Evolutionary conservation across 2,888 invertebrate species (phyloP), one percentile per base, ranked within the genome.

Genomic region (Morpho helenor): DNA sequence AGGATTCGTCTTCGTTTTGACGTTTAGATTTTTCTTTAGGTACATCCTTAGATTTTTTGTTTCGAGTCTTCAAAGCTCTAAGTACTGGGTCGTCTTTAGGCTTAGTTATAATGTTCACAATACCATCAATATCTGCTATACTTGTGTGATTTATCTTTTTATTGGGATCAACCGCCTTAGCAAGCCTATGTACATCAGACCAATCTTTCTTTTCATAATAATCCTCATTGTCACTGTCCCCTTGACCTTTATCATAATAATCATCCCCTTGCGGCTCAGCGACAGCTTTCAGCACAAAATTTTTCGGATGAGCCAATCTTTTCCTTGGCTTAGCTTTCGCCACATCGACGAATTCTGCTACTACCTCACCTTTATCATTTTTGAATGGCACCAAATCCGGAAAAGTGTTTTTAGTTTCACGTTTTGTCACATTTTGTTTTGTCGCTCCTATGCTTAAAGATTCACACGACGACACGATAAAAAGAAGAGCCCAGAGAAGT

Each of bases 361-460:
- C 65, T 58, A 87, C 80, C 6, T 82, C 81, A 3, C 84, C 86
- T 7, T 84, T 77, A 68, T 87, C 87, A 60, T 86, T 87, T 68
- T 86, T 87, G 62, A 87, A 88, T 0, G 87, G 86, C n/a, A 87
- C 88, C 89, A 87, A 88, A 69, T 87, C 84, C 23, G 88, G 88
- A 58, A 76, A 88, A n/a, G 80, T 72, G 46, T 86, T 83, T 60
- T 71, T 76, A 3, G 76, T 67, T 54, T 76, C 77, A 70, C 82
- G 80, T 75, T 82, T 80, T 7, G 69, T 80, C 73, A 81, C 79
- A 75, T 78, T 80, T 64, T 66, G 71, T 49, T 75, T 81, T 80
- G 75, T 79, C 71, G 80, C 77, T 57, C 77, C 77, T 67, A 85
- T 76, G 66, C 79, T 83, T 49, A 79, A 65, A 55, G 77, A 71